Evolutionary conservation across 2,888 invertebrate genomes (phyloP).

Genomic region (Latrodectus elegans): DNA sequence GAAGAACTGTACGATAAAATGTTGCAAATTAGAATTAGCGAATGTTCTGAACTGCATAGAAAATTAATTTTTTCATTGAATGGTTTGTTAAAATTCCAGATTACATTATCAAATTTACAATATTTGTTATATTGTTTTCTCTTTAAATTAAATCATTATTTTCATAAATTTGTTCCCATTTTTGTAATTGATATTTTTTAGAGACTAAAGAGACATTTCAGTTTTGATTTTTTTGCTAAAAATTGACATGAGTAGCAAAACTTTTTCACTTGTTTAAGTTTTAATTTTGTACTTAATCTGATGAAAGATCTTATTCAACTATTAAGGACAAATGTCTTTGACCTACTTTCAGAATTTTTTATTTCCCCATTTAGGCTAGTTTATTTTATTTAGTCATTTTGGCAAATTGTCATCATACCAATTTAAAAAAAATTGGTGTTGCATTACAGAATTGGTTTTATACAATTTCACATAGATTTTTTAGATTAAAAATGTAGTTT

Average conservation of each 20-base stretch:
- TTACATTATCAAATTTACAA: not conserved
- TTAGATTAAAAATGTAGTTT: too few species aligned
- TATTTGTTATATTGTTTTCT: not conserved
- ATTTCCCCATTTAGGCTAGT: too few species aligned
- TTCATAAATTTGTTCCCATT: not conserved
- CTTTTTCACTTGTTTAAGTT: not conserved
- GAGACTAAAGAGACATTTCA: not conserved
- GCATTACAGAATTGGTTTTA: too few species aligned
- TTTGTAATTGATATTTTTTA: not conserved
- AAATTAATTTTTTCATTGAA: constrained; percentile 81
- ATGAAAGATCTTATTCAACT: too few species aligned
- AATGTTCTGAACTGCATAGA: constrained; percentile 81
- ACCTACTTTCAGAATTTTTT: too few species aligned
- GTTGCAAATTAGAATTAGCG: constrained; percentile 79
- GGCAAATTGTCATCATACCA: too few species aligned
- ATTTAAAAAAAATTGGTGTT: too few species aligned
- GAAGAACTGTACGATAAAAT: constrained; percentile 81
- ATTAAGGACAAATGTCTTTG: too few species aligned
- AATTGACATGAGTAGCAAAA: not conserved
- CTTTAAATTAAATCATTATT: not conserved
- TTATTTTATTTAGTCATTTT: too few species aligned
- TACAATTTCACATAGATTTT: too few species aligned
- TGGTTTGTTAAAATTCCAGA: constrained; percentile 75
- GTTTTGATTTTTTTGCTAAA: not conserved
- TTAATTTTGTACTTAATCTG: too few species aligned